These are phyloP conservation scores for Fragum fragum DNA, from an alignment of 2,888 invertebrate genomes.

Conservation along the genomic window DNA sequence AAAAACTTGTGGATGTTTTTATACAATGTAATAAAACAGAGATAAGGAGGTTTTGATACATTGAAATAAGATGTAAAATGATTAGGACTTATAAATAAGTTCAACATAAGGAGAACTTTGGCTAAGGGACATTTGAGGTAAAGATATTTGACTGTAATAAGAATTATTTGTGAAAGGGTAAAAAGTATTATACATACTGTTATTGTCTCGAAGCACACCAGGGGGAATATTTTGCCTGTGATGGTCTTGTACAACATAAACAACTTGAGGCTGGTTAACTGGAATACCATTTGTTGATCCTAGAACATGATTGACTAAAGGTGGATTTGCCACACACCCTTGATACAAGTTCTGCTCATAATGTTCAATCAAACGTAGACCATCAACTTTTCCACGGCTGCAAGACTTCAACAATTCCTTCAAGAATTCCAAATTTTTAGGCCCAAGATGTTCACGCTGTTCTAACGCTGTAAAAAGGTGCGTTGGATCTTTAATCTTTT, in stretches of 20 bases:
- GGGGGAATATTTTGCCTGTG: neutral
- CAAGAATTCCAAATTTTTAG: constrained; percentile 61
- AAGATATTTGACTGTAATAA: no score
- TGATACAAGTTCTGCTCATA: constrained; percentile 49
- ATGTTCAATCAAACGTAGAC: constrained; percentile 61
- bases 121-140: no score
- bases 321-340: constrained; percentile 1
- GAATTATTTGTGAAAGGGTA: no score
- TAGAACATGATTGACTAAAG: neutral
- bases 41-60: no score
- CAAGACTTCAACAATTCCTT: constrained; percentile 64
- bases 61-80: no score
- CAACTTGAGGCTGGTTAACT: constrained; percentile 35
- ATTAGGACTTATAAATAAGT: no score
- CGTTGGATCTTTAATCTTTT: constrained; percentile 66
- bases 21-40: no score
- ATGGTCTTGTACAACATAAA: constrained; percentile 42
- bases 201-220: constrained; percentile 1
- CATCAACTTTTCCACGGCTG: constrained; percentile 70
- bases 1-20: no score
- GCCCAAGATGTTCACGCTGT: constrained; percentile 67
- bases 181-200: constrained; percentile 13
- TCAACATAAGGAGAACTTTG: no score
- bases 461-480: constrained; percentile 76
- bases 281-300: constrained; percentile 12